phyloP scores from a whole-genome alignment of 2,888 invertebrate species.

The Cephus sareptanus region DNA sequence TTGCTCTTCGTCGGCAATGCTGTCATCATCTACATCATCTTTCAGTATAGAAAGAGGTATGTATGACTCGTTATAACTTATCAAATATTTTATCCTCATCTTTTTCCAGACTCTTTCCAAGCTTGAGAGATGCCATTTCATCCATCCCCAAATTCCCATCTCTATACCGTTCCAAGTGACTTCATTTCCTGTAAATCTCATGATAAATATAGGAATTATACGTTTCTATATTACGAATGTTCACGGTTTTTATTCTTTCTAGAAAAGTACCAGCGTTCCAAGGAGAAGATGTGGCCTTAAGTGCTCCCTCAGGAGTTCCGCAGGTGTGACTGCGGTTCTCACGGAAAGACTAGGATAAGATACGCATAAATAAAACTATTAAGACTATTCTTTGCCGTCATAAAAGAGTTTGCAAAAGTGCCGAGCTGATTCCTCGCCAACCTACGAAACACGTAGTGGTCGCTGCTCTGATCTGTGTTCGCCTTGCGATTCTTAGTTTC shows the following conservation, averaged over 20 bases:
- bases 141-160: not conserved
- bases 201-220: not conserved
- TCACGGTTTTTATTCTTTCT: conserved; percentile 17
- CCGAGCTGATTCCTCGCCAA: not conserved
- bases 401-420: not conserved
- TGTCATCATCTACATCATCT: conserved; percentile 79
- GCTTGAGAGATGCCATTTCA: not conserved
- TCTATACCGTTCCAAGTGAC: not conserved
- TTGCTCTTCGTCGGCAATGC: conserved; percentile 79
- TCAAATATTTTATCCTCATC: not conserved
- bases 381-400: not conserved
- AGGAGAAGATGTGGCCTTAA: conserved; percentile 60
- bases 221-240: not conserved
- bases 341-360: conserved; percentile 4
- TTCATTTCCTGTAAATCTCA: not conserved
- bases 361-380: not conserved
- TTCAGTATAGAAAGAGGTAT: conserved; percentile 78
- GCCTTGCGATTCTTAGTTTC: not conserved
- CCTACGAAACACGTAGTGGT: not conserved
- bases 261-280: conserved; percentile 61
- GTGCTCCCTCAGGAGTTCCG: conserved; percentile 39
- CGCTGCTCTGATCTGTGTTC: not conserved
- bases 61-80: conserved; percentile 23
- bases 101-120: not conserved
- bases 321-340: conserved; percentile 49